Base-by-base conservation (phyloP, 2,113 vertebrate genomes). In the Silurus meridionalis region DNA sequence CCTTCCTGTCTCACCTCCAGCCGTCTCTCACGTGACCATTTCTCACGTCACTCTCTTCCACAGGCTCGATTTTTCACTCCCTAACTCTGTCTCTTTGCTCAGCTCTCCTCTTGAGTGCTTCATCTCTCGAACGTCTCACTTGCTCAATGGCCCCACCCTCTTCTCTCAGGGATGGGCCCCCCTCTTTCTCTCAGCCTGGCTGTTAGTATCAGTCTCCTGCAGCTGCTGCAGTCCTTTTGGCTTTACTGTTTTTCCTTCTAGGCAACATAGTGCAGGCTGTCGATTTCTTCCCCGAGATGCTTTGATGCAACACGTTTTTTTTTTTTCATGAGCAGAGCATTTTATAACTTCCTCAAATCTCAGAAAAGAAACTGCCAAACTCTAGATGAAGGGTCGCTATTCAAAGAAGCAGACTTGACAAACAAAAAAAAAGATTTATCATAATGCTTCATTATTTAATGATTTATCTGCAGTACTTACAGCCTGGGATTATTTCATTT, bases 171-270 rank as follows among this genome's bases (percentile, higher is more conserved):
- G 63, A 86, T 74, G 72, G 60, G 81, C 69, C 82, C 83, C 48
- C 25, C 46, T 55, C 61, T 58, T 55, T 57, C 69, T 69, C 80
- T 63, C 84, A 37, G n/a, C 7, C 69, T 67, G 52, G 77, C 86
- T 86, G 88, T 86, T 86, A 87, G 66, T 90, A 89, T 90, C 88
- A 88, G 86, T 88, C 90, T 84, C 85, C 58, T 83, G 82, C 90
- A 90, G 89, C 89, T 90, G 89, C 85, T 85, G 57, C 69, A 57
- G 83, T 83, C 67, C 67, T 85, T 79, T 81, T 84, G 61, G 37
- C 28, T 67, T 55, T 28, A 71, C 66, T 66, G 23, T 78, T 83
- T 52, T 74, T 72, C 57, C 2, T 80, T 80, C 28, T 6, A 48
- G 17, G 57, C 78, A 80, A 80, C 57, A 48, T 11, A 7, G 25